Base-by-base conservation (phyloP, 64 coral and sea anemone species). In the Stichodactyla mertensii region DNA sequence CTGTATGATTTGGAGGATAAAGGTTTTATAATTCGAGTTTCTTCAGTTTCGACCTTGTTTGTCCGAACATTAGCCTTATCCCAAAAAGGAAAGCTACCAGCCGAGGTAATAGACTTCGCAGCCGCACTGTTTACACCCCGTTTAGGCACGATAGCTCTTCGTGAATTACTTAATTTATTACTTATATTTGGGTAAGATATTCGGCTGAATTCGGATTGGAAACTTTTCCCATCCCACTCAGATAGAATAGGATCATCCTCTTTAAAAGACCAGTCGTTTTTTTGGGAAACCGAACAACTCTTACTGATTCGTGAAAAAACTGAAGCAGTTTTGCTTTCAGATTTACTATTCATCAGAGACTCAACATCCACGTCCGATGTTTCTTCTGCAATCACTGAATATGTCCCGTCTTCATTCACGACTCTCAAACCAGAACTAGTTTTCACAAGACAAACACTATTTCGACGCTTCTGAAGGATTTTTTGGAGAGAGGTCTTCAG, bases 351-450 rank as follows among this genome's bases (percentile, higher is more conserved):
- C 69, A 74, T 31, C 69, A 74, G 23, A 74, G 69, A 74, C 23
- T 74, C 69, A 13, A 74, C 22, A 31, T 74, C 69, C 10, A 74
- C 22, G 27, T 74, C 69, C 1, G 69, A 74, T 28, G n/a, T 64
- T 85, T 85, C 83, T 85, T 85, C 83, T 51, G 83, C 60, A 16
- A 85, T 85, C 13, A 58, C 83, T 12, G 83, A 85, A 24, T 31
- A 85, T 85, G 60, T 28, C 19, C n/a, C 83, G 14, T 85, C 27
- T 1, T 85, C 55, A 59, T 85, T 85, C 5, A 27, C 15, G 3
- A 85, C 83, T 36, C 56, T 23, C 13, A 85, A 20, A 20, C 83
- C 83, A 56, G 24, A 28, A 16, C 12, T 36, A 45, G 60, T 51
- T 52, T 57, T 85, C 2, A 85, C 4, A n/a, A 85, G 52, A 7